These are phyloP conservation scores for Hydra vulgaris DNA, from an alignment of 30 jellyfish, hydroid and myxozoan genomes.

Conservation along the genomic window DNA sequence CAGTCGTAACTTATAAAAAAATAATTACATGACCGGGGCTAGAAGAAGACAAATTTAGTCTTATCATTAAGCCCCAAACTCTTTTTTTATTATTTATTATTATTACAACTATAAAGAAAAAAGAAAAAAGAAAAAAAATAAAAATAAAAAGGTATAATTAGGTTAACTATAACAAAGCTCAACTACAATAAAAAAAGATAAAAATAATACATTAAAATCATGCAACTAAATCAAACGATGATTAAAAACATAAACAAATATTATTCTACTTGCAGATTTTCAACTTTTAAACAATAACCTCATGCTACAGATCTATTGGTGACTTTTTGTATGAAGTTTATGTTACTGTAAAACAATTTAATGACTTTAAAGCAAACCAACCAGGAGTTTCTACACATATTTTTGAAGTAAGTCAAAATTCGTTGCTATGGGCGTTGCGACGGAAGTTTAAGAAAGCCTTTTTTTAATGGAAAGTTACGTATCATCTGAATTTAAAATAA, in stretches of 20 bases:
- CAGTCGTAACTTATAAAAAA: too few species aligned
- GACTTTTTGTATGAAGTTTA: neutral
- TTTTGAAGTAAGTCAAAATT: neutral
- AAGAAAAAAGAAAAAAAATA: too few species aligned
- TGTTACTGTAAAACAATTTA: neutral
- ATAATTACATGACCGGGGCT: too few species aligned
- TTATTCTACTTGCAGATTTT: neutral
- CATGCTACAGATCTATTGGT: neutral
- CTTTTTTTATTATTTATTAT: neutral
- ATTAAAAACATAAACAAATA: neutral
- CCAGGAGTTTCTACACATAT: neutral
- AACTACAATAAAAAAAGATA: too few species aligned
- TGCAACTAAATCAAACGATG: too few species aligned
- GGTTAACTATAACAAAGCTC: too few species aligned
- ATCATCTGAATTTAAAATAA: neutral
- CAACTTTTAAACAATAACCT: neutral
- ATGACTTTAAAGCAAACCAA: too few species aligned
- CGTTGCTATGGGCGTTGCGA: constrained; percentile 1
- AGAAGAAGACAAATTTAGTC: too few species aligned
- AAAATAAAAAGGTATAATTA: neutral
- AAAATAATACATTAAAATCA: too few species aligned
- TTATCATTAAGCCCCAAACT: too few species aligned
- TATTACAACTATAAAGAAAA: neutral
- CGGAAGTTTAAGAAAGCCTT: neutral
- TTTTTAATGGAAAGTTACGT: neutral